Percentiles rank a stretch among this genome's conserved stretches.
These are phyloP conservation scores for Pelecanoides urinatrix DNA, from an alignment of 2,113 vertebrate species.

Conservation along the genomic window DNA sequence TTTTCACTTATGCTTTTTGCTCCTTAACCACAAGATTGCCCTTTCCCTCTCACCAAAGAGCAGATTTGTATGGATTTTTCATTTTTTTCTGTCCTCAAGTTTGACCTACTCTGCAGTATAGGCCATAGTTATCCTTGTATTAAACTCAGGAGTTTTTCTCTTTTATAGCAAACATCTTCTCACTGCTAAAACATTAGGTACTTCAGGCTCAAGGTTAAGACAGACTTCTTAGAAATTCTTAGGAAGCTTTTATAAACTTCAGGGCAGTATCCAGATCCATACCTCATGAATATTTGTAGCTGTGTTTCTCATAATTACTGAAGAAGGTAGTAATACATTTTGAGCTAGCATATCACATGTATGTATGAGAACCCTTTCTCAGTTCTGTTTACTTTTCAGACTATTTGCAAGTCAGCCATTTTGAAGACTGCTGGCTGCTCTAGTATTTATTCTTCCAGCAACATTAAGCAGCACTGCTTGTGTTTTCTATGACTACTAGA, in stretches of 20 bases:
- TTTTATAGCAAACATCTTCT: background rate
- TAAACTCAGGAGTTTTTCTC: background rate
- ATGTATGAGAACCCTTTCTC: background rate
- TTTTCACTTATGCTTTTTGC: background rate
- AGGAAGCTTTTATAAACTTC: background rate
- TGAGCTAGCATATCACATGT: background rate
- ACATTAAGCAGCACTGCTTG: background rate
- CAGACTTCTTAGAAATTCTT: background rate
- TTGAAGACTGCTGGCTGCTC: background rate
- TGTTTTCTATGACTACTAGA: background rate
- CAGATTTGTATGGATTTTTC: background rate
- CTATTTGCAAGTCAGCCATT: background rate
- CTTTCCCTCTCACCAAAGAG: background rate
- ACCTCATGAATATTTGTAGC: background rate
- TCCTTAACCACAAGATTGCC: background rate
- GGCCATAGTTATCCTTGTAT: background rate
- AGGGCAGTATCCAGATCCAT: background rate
- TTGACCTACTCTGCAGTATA: background rate
- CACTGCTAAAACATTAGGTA: background rate
- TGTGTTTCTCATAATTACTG: background rate
- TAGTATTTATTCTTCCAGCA: background rate
- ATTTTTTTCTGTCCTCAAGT: background rate
- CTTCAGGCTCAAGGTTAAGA: background rate
- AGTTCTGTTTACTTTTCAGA: background rate
- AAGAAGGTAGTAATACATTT: background rate